These are phyloP conservation scores for Bombus picipes DNA, from an alignment of 1,140 invertebrate genomes.

Conservation along the genomic window DNA sequence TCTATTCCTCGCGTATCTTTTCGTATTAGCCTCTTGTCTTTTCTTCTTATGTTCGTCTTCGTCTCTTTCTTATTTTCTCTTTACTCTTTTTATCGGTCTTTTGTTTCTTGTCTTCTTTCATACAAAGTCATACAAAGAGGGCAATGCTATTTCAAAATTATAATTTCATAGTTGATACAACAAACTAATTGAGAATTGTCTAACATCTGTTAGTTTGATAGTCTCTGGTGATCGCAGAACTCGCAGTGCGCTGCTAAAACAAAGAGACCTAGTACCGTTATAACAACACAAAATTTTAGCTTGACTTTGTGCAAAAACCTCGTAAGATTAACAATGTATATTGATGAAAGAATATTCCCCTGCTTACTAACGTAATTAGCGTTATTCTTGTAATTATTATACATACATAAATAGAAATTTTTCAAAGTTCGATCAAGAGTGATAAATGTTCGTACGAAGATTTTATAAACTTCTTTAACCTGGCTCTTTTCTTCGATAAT, in stretches of 20 bases:
- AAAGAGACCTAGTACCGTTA: conserved; percentile 33
- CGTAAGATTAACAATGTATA: conserved; percentile 19
- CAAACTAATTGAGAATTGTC: conserved; percentile 20
- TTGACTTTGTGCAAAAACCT: background rate
- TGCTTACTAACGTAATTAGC: conserved; percentile 13
- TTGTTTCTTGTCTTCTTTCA: conserved; percentile 8
- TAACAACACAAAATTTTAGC: conserved; percentile 28
- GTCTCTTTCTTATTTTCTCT: background rate
- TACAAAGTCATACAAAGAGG: conserved; percentile 1
- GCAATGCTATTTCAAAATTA: conserved; percentile 25
- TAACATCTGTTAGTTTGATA: background rate
- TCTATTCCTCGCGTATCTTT: background rate
- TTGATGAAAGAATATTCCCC: background rate
- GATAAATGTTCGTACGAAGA: conserved; percentile 28
- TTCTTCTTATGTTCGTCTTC: conserved; percentile 15
- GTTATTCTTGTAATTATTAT: conserved; percentile 45
- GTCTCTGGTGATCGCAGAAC: conserved; percentile 61
- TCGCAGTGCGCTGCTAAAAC: conserved; percentile 23
- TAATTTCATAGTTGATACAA: background rate
- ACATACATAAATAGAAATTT: conserved; percentile 24
- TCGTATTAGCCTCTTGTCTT: background rate
- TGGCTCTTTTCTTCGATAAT: background rate
- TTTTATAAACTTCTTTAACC: background rate
- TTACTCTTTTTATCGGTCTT: conserved; percentile 1
- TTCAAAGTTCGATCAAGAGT: conserved; percentile 7